These are phyloP conservation scores for Drosophila pseudotakahashii DNA, from an alignment of 2,888 invertebrate species.

Conservation along the genomic window DNA sequence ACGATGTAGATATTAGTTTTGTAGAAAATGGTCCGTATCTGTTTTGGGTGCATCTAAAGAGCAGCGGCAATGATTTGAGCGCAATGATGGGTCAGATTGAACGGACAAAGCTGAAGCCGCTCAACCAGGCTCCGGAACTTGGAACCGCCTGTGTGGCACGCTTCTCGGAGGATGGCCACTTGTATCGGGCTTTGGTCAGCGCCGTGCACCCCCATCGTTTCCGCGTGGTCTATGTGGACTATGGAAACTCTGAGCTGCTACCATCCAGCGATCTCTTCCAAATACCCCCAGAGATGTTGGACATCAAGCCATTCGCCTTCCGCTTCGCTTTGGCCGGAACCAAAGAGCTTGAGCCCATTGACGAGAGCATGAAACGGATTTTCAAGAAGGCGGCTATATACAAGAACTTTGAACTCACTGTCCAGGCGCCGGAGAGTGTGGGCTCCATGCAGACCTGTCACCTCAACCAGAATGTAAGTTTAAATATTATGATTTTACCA, in stretches of 20 bases:
- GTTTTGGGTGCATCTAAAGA: slow-evolving; percentile 90
- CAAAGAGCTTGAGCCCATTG: slow-evolving; percentile 86
- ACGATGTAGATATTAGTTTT: slow-evolving; percentile 90
- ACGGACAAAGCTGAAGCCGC: slow-evolving; percentile 86
- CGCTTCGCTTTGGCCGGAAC: slow-evolving; percentile 90
- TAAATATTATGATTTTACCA: no score
- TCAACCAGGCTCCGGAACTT: slow-evolving; percentile 89
- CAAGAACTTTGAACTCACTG: slow-evolving; percentile 87
- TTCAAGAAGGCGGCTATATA: slow-evolving; percentile 89
- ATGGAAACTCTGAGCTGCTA: slow-evolving; percentile 91
- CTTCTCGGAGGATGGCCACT: slow-evolving; percentile 88
- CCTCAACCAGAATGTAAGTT: slow-evolving; percentile 81
- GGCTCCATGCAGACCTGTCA: slow-evolving; percentile 91
- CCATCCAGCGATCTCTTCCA: slow-evolving; percentile 90
- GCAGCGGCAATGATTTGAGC: slow-evolving; percentile 86
- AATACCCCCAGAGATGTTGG: slow-evolving; percentile 89
- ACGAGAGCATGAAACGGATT: slow-evolving; percentile 87
- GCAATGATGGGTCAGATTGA: slow-evolving; percentile 91
- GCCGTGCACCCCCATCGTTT: slow-evolving; percentile 89
- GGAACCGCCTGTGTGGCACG: slow-evolving; percentile 92
- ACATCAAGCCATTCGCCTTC: slow-evolving; percentile 90
- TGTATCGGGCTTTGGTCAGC: slow-evolving; percentile 91
- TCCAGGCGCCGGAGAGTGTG: slow-evolving; percentile 89
- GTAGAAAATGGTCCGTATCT: slow-evolving; percentile 92
- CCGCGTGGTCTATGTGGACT: slow-evolving; percentile 92